Conservation (phyloP, 1,140 invertebrate species). For the Hormaphis cornu region DNA sequence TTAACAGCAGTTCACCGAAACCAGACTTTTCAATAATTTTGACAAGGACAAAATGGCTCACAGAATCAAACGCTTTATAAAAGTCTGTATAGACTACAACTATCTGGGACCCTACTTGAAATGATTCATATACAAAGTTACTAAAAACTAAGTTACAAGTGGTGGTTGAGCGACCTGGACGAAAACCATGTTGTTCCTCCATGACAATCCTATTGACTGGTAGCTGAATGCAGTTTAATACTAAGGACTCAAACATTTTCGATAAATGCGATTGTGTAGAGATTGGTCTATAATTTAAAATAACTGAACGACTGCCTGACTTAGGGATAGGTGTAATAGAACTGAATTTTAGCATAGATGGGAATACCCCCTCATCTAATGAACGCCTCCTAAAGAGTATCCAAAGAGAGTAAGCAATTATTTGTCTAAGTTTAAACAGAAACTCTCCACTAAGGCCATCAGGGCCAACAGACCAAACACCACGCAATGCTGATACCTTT, state of each 20-base stretch:
- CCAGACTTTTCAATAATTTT: background rate
- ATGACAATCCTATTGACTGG: background rate
- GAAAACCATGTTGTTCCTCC: background rate
- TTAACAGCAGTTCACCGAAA: background rate
- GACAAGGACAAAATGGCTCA: background rate
- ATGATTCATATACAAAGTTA: background rate
- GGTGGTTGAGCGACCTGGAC: background rate
- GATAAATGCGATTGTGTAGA: background rate
- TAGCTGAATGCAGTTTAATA: background rate
- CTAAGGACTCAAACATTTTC: background rate
- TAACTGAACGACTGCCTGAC: background rate
- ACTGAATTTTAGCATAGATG: background rate
- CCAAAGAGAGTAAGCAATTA: background rate
- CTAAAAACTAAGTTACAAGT: background rate
- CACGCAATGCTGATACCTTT: background rate
- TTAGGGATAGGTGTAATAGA: background rate
- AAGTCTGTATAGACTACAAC: background rate
- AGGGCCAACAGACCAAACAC: too few species aligned
- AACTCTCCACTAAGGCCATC: too few species aligned
- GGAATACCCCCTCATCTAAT: background rate
- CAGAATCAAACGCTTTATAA: background rate
- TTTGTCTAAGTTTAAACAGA: too few species aligned
- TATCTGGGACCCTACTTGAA: background rate
- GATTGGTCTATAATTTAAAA: background rate
- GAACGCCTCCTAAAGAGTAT: background rate